Conservation (phyloP, 35 echinoderm and acorn worm genomes). For the Strongylocentrotus purpuratus region DNA sequence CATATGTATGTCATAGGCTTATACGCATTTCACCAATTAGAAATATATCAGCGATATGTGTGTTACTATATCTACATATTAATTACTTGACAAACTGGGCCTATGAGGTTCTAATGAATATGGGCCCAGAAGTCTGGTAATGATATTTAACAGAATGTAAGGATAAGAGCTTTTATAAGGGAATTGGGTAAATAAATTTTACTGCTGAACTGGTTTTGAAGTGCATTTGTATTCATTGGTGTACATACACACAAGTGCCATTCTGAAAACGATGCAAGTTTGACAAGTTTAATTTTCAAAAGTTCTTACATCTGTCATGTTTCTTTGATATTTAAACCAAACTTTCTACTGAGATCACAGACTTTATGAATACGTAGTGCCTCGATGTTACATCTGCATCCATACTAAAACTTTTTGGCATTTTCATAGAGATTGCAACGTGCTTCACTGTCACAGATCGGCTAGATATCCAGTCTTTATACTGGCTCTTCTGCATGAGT, state of each 20-base stretch:
- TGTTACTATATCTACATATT: background rate
- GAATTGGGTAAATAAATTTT: too few relatives aligned
- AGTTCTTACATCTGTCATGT: background rate
- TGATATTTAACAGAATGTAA: background rate
- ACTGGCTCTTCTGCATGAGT: too few relatives aligned
- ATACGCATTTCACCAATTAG: background rate
- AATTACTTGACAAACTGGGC: background rate
- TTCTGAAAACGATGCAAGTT: background rate
- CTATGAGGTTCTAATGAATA: background rate
- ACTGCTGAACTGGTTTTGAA: background rate
- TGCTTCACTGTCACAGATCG: too few relatives aligned
- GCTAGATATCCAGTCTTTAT: too few relatives aligned
- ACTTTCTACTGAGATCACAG: background rate
- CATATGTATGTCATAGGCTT: background rate
- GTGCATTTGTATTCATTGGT: constrained; percentile 7
- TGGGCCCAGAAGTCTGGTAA: background rate
- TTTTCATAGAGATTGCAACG: too few relatives aligned
- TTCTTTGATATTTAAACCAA: background rate
- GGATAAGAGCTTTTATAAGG: background rate
- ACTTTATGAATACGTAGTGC: background rate
- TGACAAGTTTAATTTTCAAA: background rate
- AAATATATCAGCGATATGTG: background rate
- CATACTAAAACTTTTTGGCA: background rate
- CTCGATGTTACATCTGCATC: background rate
- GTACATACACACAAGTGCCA: background rate